Conservation (phyloP, 2,113 vertebrate genomes). For the Cinclus cinclus region DNA sequence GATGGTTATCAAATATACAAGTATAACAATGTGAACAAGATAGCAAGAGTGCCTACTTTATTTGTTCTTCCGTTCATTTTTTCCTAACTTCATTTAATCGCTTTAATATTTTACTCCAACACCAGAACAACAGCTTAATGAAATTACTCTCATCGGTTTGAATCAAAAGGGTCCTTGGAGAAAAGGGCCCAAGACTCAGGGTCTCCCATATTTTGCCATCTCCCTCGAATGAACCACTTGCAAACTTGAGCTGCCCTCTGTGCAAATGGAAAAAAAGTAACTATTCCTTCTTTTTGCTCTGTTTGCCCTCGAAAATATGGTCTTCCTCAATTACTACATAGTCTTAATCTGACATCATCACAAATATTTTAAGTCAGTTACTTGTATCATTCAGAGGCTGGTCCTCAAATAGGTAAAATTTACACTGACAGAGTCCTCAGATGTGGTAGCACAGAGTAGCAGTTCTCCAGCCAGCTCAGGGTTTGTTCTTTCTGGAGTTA, state of each 20-base stretch:
- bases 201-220: background rate
- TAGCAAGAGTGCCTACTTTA: background rate
- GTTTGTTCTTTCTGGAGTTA: background rate
- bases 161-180: background rate
- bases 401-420: background rate
- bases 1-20: background rate
- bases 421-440: background rate
- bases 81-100: background rate
- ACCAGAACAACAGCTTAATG: background rate
- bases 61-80: background rate
- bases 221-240: background rate
- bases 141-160: background rate
- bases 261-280: background rate
- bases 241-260: background rate
- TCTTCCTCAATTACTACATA: background rate
- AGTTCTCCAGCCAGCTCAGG: background rate
- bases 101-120: background rate
- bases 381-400: background rate
- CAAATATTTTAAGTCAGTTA: background rate
- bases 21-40: background rate
- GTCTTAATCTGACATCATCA: background rate
- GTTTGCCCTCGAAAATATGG: background rate
- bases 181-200: background rate
- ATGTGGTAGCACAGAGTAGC: background rate
- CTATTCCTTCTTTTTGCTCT: background rate